These are phyloP conservation scores for Dione juno DNA, from an alignment of 2,888 invertebrate genomes.

Conservation along the genomic window DNA sequence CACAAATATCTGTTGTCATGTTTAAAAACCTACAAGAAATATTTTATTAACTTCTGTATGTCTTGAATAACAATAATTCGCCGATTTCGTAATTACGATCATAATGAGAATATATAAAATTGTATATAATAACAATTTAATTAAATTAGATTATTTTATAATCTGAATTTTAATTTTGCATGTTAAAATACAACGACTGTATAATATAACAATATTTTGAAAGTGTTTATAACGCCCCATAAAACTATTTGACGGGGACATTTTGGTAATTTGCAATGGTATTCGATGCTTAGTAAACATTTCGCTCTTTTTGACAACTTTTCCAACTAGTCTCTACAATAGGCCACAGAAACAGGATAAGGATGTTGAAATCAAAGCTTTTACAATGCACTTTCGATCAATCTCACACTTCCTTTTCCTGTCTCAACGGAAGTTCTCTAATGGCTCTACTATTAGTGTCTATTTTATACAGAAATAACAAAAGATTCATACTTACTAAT, in stretches of 20 bases:
- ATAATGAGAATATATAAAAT: background rate
- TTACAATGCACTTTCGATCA: constrained; percentile 61
- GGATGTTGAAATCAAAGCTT: constrained; percentile 54
- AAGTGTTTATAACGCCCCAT: background rate
- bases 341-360: constrained; percentile 58
- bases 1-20: constrained; percentile 62
- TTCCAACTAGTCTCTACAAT: constrained; percentile 31
- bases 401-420: constrained; percentile 82
- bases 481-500: constrained; percentile 37
- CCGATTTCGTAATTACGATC: background rate
- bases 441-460: constrained; percentile 40
- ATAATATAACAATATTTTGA: background rate
- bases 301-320: constrained; percentile 31
- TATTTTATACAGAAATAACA: constrained; percentile 29
- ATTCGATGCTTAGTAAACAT: background rate
- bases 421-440: constrained; percentile 61
- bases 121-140: too few relatives aligned
- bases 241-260: background rate
- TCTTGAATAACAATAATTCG: background rate
- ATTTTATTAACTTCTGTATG: background rate
- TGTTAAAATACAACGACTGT: background rate
- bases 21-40: constrained; percentile 39
- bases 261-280: background rate
- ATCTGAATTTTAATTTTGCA: background rate
- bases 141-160: background rate